Percentiles rank a stretch among this genome's conserved stretches.
phyloP scores from a whole-genome alignment of 2,888 invertebrate species.

The Stenodera caucasica region DNA sequence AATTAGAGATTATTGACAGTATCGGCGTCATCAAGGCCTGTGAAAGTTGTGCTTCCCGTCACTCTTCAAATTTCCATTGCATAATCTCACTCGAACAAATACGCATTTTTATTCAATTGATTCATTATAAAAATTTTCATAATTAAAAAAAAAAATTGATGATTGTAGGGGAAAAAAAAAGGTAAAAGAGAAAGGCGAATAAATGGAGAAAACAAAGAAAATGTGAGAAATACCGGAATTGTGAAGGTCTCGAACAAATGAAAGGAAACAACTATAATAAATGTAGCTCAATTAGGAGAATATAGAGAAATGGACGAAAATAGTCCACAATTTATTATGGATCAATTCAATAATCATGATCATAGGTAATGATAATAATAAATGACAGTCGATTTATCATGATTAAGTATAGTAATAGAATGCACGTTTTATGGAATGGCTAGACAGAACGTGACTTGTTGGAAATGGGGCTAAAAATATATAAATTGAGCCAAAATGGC shows the following conservation, averaged over 20 bases:
- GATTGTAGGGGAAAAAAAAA: background rate
- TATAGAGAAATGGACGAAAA: background rate
- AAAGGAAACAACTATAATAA: background rate
- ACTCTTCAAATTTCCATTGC: slow-evolving; percentile 19
- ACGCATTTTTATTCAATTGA: background rate
- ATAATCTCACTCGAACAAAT: slow-evolving; percentile 9
- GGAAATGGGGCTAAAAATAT: background rate
- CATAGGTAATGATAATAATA: background rate
- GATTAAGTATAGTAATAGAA: background rate
- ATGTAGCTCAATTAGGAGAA: background rate
- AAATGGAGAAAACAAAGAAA: slow-evolving; percentile 1
- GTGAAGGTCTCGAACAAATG: slow-evolving; percentile 4
- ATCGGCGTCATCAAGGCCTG: slow-evolving; percentile 23
- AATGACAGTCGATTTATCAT: background rate
- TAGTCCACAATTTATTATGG: background rate
- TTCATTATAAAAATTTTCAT: background rate
- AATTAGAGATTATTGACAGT: too few species aligned
- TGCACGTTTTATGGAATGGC: background rate
- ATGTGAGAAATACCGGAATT: background rate
- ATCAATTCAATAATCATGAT: background rate
- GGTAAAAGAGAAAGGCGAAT: background rate
- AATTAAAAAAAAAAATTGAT: background rate
- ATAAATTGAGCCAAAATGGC: background rate
- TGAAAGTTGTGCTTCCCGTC: slow-evolving; percentile 31
- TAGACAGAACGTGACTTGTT: slow-evolving; percentile 2